Conservation (phyloP, 2,888 invertebrate genomes). For the Agonopterix heracliana region DNA sequence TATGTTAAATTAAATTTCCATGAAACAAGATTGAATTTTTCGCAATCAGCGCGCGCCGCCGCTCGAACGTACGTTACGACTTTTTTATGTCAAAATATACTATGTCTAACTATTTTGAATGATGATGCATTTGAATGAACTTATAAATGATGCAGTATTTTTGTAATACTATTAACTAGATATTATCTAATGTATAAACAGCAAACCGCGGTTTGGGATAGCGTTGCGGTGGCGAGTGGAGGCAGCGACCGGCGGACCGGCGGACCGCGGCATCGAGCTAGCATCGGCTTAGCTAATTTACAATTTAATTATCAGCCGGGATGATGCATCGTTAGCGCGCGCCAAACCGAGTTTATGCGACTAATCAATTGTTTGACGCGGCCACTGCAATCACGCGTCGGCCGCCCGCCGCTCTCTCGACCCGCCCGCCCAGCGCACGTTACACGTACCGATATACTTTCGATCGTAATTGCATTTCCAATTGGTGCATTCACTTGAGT, state of each 20-base stretch:
- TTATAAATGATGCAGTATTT: too few species aligned
- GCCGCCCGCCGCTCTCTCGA: slow-evolving; percentile 27
- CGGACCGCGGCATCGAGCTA: slow-evolving; percentile 43
- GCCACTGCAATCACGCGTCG: slow-evolving; percentile 70
- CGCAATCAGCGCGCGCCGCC: slow-evolving; percentile 66
- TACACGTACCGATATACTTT: not conserved
- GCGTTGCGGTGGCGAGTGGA: slow-evolving; percentile 14
- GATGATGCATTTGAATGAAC: too few species aligned
- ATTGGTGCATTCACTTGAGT: too few species aligned
- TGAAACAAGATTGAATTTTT: slow-evolving; percentile 76
- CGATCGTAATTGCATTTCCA: not conserved
- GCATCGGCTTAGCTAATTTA: slow-evolving; percentile 72
- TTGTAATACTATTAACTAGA: too few species aligned
- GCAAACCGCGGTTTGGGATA: slow-evolving; percentile 21
- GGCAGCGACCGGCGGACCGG: slow-evolving; percentile 30
- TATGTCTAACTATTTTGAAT: too few species aligned
- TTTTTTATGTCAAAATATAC: too few species aligned
- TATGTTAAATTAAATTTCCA: slow-evolving; percentile 76
- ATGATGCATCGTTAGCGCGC: slow-evolving; percentile 74
- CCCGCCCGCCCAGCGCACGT: slow-evolving; percentile 6
- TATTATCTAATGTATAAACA: slow-evolving; percentile 16
- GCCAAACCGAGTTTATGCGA: slow-evolving; percentile 76
- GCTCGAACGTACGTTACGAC: slow-evolving; percentile 34
- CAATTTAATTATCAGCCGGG: slow-evolving; percentile 73
- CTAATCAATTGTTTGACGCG: slow-evolving; percentile 77